phyloP scores from a whole-genome alignment of 2,113 vertebrate genomes.

The Psephotus haematonotus region DNA sequence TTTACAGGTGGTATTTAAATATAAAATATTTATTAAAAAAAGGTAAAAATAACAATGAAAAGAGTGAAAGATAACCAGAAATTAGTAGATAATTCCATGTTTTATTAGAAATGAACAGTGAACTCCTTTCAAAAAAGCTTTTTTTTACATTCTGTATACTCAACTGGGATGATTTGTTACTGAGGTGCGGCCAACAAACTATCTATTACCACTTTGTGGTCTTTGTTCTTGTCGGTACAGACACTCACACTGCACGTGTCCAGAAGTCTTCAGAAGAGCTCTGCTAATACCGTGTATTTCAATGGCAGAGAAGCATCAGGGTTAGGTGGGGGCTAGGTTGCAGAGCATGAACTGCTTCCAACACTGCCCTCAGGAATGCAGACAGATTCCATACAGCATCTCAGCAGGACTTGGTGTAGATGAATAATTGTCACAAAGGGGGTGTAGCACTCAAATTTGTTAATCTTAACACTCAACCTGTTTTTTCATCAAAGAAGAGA shows the following conservation, averaged over 20 bases:
- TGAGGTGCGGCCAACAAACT: neutral
- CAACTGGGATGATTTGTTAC: neutral
- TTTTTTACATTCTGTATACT: neutral
- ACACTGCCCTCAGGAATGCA: accelerated
- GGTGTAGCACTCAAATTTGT: neutral
- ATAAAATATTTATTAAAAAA: neutral
- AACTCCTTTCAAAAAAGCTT: neutral
- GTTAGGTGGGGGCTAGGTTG: neutral
- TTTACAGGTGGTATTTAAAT: neutral
- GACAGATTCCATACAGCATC: neutral
- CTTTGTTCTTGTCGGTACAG: neutral
- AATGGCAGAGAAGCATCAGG: neutral
- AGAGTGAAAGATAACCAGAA: neutral
- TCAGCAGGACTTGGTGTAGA: neutral
- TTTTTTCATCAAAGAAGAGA: neutral
- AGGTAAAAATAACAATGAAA: neutral
- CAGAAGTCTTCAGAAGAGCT: neutral
- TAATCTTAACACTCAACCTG: neutral
- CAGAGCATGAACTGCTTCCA: neutral
- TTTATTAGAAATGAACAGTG: neutral
- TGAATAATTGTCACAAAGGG: neutral
- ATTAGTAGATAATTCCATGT: neutral
- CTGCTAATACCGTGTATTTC: neutral
- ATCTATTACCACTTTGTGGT: neutral
- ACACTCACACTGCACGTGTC: neutral